These are phyloP conservation scores for Periophthalmus modestus DNA, from an alignment of 2,113 vertebrate genomes.

Conservation along the genomic window DNA sequence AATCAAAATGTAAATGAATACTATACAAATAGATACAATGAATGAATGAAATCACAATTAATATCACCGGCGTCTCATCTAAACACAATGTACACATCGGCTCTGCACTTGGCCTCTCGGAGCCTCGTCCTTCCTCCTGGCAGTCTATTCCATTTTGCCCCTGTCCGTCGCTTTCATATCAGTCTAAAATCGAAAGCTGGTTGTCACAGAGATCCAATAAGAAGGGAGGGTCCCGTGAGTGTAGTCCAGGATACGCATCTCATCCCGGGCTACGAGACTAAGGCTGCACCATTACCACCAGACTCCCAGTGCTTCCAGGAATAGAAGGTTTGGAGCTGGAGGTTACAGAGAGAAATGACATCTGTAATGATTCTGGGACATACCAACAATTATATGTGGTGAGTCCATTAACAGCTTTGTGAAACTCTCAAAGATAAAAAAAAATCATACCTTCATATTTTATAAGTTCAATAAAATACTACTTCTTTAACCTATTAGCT, in stretches of 20 bases:
- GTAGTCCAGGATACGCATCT: not conserved
- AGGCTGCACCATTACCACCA: constrained; percentile 7
- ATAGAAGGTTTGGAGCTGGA: not conserved
- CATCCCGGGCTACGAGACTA: constrained; percentile 8
- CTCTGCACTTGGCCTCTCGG: constrained; percentile 30
- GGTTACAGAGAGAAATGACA: not conserved
- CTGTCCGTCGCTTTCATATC: constrained; percentile 53
- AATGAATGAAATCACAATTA: too few relatives aligned
- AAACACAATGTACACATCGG: not conserved
- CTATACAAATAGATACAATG: too few relatives aligned
- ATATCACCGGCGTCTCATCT: not conserved
- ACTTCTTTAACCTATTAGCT: too few relatives aligned
- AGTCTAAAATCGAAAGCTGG: constrained; percentile 52
- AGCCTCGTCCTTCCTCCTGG: constrained; percentile 45
- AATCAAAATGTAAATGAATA: too few relatives aligned
- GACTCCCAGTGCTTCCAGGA: not conserved
- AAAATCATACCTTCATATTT: too few relatives aligned
- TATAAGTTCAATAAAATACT: too few relatives aligned
- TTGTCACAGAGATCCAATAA: constrained; percentile 40
- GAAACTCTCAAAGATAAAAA: not conserved
- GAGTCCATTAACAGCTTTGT: too few relatives aligned
- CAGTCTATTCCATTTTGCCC: constrained; percentile 49
- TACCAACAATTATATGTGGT: not conserved
- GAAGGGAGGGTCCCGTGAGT: constrained; percentile 19
- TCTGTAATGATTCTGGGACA: not conserved